These are phyloP conservation scores for Bhutanitis thaidina DNA, from an alignment of 2,888 invertebrate genomes.

Conservation along the genomic window DNA sequence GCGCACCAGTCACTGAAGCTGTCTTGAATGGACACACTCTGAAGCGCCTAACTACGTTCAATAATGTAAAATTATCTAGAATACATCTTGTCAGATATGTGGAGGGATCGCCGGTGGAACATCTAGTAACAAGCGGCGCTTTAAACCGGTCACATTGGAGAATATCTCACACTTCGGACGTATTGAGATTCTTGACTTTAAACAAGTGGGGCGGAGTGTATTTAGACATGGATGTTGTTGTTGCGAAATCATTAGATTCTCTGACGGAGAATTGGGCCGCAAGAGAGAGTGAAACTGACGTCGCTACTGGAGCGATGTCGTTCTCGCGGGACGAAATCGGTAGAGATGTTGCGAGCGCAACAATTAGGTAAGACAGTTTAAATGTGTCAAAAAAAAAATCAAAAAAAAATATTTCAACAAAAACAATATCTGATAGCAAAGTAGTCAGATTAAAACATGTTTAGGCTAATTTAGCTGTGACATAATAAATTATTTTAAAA, in stretches of 20 bases:
- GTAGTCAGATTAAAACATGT: no score
- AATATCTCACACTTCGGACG: conserved; percentile 82
- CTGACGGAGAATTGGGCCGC: conserved; percentile 81
- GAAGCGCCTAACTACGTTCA: conserved; percentile 51
- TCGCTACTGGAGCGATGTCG: conserved; percentile 85
- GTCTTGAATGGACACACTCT: conserved; percentile 37
- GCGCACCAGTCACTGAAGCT: conserved; percentile 50
- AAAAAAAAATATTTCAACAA: no score
- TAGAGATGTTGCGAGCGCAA: conserved; percentile 31
- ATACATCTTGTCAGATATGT: conserved; percentile 73
- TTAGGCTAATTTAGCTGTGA: no score
- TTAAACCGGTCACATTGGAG: conserved; percentile 77
- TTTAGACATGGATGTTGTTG: conserved; percentile 86
- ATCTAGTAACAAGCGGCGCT: conserved; percentile 66
- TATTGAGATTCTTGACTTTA: conserved; percentile 82
- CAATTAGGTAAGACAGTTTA: conserved; percentile 34
- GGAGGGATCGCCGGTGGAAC: conserved; percentile 77
- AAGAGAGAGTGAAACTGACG: conserved; percentile 76
- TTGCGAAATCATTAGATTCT: conserved; percentile 78
- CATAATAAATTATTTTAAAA: no score
- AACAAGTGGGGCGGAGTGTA: conserved; percentile 90
- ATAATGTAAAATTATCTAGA: conserved; percentile 72
- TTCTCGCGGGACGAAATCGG: conserved; percentile 58
- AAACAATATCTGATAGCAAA: no score
- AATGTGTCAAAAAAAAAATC: no score